phyloP scores from a whole-genome alignment of 2,888 invertebrate species.

The Stenurella melanura region DNA sequence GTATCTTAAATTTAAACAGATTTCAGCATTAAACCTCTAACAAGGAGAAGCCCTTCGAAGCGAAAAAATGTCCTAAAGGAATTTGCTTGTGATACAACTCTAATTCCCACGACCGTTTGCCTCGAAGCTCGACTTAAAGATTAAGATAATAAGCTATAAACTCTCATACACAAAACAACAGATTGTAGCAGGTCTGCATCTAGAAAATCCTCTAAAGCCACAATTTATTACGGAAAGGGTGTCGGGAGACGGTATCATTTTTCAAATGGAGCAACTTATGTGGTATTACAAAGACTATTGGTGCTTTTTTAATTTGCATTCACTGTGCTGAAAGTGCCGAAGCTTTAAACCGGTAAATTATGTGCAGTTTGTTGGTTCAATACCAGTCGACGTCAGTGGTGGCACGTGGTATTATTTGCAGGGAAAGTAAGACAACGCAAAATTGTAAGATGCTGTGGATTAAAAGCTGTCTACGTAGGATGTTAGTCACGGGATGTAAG shows the following conservation, averaged over 20 bases:
- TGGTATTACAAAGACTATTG: conserved; percentile 3
- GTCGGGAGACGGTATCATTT: conserved; percentile 26
- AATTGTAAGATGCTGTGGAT: too few relatives aligned
- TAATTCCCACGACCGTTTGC: conserved; percentile 52
- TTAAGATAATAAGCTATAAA: conserved; percentile 51
- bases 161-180: conserved; percentile 50
- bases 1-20: not conserved
- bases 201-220: conserved; percentile 33
- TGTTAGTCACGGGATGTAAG: too few relatives aligned
- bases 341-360: not conserved
- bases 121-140: conserved; percentile 44
- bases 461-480: too few relatives aligned
- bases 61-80: conserved; percentile 27
- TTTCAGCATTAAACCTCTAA: not conserved
- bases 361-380: not conserved
- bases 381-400: not conserved
- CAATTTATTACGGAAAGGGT: conserved; percentile 27
- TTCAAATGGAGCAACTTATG: conserved; percentile 20
- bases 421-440: too few relatives aligned
- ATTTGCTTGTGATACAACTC: conserved; percentile 43
- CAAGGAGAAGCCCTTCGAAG: not conserved
- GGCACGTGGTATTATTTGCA: too few relatives aligned
- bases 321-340: not conserved
- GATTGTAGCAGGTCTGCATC: conserved; percentile 43
- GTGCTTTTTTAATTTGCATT: conserved; percentile 1